Evolutionary conservation across 2,797 vertebrate genomes (phyloP), one percentile per base, ranked within the genome.

Genomic region (Heteromormyrus szaboi): DNA sequence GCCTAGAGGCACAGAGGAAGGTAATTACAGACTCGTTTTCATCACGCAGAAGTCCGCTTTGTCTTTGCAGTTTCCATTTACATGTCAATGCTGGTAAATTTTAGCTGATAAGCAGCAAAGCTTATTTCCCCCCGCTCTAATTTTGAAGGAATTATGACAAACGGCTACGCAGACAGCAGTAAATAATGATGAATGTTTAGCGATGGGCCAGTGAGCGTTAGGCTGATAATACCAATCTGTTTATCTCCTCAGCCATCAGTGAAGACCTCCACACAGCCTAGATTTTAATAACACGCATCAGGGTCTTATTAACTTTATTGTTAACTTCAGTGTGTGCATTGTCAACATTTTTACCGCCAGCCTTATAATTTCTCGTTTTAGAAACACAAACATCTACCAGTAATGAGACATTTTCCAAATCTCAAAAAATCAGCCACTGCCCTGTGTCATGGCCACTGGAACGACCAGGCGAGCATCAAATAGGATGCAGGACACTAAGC

Each of bases 11-110:
- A 81, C 62, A 89, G 87, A 83, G 87, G 87, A 90, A 91, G 86
- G 89, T 92, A 91, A 92, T 93, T 92, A 92, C 86, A 65, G 84
- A 90, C 88, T 90, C 87, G 51, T 90, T 92, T 91, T 89, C 87
- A 90, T 90, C 76, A 89, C 76, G 7, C 68, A 46, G 83, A 85
- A 86, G 83, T 87, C 81, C 86, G 79, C 87, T 91, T 90, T 89
- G 89, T 88, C 88, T 88, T 89, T 48, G 88, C 76, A 62, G 50
- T 91, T 91, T 91, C 91, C 89, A 89, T 92, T 91, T 88, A 87
- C 85, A 88, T 90, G 72, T 85, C 85, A 88, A 87, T 53, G 68
- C 72, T 68, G 81, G 89, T 88, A 90, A 87, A 90, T 90, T 90
- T 89, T 91, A 90, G 89, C 85, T 83, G 59, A 53, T 84, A 72